These are phyloP conservation scores for Nibea albiflora DNA, from an alignment of 2,113 vertebrate genomes.

Conservation along the genomic window DNA sequence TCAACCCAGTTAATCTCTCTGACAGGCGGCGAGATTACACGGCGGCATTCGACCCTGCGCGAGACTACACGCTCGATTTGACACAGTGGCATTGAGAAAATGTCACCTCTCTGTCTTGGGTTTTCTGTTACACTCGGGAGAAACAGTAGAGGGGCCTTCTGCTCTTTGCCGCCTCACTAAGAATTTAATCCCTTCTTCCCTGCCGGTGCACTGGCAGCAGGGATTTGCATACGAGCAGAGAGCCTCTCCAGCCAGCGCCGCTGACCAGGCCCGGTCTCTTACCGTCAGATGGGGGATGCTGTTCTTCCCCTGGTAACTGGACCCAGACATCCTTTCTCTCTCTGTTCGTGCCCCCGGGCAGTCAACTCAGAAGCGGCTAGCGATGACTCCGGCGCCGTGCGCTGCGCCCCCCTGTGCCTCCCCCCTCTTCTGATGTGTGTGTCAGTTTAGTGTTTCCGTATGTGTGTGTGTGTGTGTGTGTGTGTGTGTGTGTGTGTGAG, in stretches of 20 bases:
- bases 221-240: slow-evolving; percentile 62
- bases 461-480: background rate
- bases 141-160: slow-evolving; percentile 32
- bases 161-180: slow-evolving; percentile 59
- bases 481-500: no score
- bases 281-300: slow-evolving; percentile 91
- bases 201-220: slow-evolving; percentile 41
- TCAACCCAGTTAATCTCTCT: slow-evolving; percentile 45
- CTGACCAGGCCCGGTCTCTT: slow-evolving; percentile 73
- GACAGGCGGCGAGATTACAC: slow-evolving; percentile 60
- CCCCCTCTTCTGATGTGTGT: background rate
- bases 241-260: slow-evolving; percentile 1
- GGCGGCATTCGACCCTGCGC: slow-evolving; percentile 24
- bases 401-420: slow-evolving; percentile 26
- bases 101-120: slow-evolving; percentile 23
- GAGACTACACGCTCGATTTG: slow-evolving; percentile 6
- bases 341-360: background rate
- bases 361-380: slow-evolving; percentile 11
- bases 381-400: slow-evolving; percentile 6
- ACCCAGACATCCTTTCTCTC: slow-evolving; percentile 84
- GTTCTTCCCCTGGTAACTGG: slow-evolving; percentile 87
- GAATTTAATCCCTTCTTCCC: slow-evolving; percentile 74
- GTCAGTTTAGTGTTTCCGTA: slow-evolving; percentile 14
- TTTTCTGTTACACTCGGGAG: slow-evolving; percentile 22
- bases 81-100: slow-evolving; percentile 7